Evolutionary conservation across 2,113 vertebrate species (phyloP).

Genomic region (Elgaria multicarinata): DNA sequence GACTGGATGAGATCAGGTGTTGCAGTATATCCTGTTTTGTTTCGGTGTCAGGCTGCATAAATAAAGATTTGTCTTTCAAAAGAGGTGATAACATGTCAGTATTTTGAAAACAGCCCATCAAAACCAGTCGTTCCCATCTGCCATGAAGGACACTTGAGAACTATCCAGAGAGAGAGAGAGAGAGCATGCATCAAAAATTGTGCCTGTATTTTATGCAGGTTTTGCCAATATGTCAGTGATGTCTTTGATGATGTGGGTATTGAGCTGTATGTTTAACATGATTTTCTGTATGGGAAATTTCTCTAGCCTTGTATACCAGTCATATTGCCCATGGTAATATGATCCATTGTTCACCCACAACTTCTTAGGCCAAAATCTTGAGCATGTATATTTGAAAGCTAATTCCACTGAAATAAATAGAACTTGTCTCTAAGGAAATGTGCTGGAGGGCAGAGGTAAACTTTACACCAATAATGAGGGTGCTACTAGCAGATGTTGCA

Average conservation of each 20-base stretch:
- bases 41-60: conserved; percentile 24
- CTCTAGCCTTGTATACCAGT: background rate
- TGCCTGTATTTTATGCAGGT: background rate
- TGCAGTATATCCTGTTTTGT: conserved; percentile 28
- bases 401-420: background rate
- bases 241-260: background rate
- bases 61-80: conserved; percentile 3
- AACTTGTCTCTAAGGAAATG: background rate
- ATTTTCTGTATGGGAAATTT: background rate
- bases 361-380: background rate
- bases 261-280: background rate
- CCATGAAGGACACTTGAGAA: background rate
- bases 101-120: background rate
- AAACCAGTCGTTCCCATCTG: conserved; percentile 16
- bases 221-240: conserved; percentile 7
- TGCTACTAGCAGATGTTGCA: background rate
- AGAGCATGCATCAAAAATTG: background rate
- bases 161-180: background rate
- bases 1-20: conserved; percentile 15
- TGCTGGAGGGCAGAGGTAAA: background rate
- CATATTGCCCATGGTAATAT: background rate
- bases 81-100: background rate
- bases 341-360: background rate
- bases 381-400: background rate
- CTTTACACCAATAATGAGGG: background rate